Base-by-base conservation (phyloP, 2,888 invertebrate genomes). In the Hyposoter dolosus region DNA sequence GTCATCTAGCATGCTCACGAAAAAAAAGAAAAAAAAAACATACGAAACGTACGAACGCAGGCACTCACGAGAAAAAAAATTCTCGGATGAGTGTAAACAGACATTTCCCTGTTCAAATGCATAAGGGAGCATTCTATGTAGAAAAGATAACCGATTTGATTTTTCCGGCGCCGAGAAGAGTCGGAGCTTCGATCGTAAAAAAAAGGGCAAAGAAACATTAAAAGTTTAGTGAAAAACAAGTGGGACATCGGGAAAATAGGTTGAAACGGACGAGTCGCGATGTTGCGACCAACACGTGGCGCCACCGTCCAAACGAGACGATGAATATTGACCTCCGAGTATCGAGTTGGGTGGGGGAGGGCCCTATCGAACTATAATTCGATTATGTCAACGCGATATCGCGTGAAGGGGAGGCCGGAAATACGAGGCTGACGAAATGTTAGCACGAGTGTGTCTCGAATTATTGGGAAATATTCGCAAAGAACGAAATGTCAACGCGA, bases 281-380 rank as follows among this genome's bases (percentile, higher is more conserved):
- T 23, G 9, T 32, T 7, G 53, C 10, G 10, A n/a, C 19, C 15
- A 71, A n/a, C 23, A 28, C 10, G 75, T 53, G 84, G 66, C 76
- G 84, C 81, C 71, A 81, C 77, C 68, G 72, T 56, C 71, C 28
- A 63, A 80, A 65, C 47, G 53, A 66, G 40, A 78, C 32, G 47
- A 76, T 3, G 69, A 80, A 84, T 76, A 47, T 65, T 76, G 76
- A 56, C 65, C 65, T 45, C 80, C 53, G 78, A 40, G 63, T 47
- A 19, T 28, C 12, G 50, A 12, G 50, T 53, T 19, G 32, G 53
- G 63, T 47, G 76, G 76, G 75, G 19, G 60, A 77, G 65, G n/a
- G 56, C 12, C 23, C 71, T 60, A 45, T 65, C 23, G 12, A 45
- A 81, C 72, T 66, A 43, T 43, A 69, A 76, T 63, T 65, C 19